Evolutionary conservation across 2,888 invertebrate species (phyloP).

Genomic region (Andrena trimmerana): DNA sequence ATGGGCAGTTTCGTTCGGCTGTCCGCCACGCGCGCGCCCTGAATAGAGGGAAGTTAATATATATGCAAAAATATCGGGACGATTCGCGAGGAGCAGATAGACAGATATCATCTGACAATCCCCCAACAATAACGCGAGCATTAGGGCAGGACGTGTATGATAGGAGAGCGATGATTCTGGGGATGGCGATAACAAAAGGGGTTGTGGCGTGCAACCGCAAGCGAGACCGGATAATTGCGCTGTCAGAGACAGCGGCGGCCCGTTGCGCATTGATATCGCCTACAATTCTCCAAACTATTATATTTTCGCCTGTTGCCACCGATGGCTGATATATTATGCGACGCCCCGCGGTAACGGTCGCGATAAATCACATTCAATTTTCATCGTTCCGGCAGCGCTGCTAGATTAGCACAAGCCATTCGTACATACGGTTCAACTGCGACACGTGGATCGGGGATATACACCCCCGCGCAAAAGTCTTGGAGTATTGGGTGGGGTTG

Average conservation of each 20-base stretch:
- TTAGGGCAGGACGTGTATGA: constrained; percentile 59
- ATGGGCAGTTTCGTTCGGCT: neutral
- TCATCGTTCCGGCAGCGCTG: constrained; percentile 9
- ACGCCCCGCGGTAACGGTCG: constrained; percentile 17
- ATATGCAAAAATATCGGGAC: constrained; percentile 33
- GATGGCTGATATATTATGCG: constrained; percentile 51
- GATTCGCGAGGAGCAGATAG: constrained; percentile 30
- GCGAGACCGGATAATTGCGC: constrained; percentile 81
- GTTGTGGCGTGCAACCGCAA: constrained; percentile 76
- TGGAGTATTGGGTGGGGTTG: no score
- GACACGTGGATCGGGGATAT: neutral
- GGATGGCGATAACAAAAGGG: constrained; percentile 65
- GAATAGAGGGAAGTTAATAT: neutral
- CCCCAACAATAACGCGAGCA: constrained; percentile 57
- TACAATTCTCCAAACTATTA: constrained; percentile 67
- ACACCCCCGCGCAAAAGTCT: neutral
- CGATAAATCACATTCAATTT: constrained; percentile 61
- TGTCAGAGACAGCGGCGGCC: constrained; percentile 79
- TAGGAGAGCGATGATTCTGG: constrained; percentile 58
- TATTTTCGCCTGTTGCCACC: constrained; percentile 61
- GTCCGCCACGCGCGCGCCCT: neutral
- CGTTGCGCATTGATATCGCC: constrained; percentile 69
- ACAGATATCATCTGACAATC: constrained; percentile 74
- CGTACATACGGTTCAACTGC: neutral
- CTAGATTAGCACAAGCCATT: constrained; percentile 9